phyloP scores from a whole-genome alignment of 2,888 invertebrate genomes.

The Nomada fabriciana region DNA sequence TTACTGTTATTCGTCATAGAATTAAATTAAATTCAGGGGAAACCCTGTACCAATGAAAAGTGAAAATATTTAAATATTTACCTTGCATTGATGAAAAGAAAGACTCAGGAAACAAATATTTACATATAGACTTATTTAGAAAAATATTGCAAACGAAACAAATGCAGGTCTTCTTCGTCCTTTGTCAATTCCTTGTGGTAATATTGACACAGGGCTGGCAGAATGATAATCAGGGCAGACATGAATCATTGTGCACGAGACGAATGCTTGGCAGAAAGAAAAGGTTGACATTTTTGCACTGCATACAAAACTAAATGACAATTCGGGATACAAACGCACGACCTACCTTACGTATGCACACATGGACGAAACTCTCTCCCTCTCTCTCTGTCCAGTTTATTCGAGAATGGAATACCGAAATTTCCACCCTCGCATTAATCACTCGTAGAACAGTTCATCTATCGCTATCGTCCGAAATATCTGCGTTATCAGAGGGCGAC shows the following conservation, averaged over 20 bases:
- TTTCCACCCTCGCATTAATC: constrained; percentile 33
- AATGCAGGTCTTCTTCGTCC: background rate
- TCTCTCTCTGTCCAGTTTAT: constrained; percentile 24
- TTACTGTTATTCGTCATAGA: too few species aligned
- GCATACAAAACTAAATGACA: constrained; percentile 36
- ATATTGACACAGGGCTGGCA: constrained; percentile 13
- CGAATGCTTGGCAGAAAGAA: constrained; percentile 20
- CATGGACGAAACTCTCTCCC: background rate
- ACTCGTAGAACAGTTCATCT: constrained; percentile 6
- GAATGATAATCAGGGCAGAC: constrained; percentile 37
- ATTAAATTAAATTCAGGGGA: too few species aligned
- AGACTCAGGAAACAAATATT: too few species aligned
- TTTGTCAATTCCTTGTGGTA: background rate
- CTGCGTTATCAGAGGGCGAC: background rate
- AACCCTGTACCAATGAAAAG: too few species aligned
- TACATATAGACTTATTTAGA: too few species aligned
- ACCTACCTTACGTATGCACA: constrained; percentile 26
- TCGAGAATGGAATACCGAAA: constrained; percentile 20
- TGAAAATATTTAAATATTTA: background rate
- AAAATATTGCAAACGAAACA: background rate
- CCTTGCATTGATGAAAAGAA: background rate
- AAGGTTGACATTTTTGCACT: constrained; percentile 35
- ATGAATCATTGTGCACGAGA: constrained; percentile 16
- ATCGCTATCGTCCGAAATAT: constrained; percentile 5
- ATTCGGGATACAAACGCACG: constrained; percentile 19